Evolutionary conservation across 2,113 vertebrate species (phyloP).

Genomic region (Tamias sibiricus): DNA sequence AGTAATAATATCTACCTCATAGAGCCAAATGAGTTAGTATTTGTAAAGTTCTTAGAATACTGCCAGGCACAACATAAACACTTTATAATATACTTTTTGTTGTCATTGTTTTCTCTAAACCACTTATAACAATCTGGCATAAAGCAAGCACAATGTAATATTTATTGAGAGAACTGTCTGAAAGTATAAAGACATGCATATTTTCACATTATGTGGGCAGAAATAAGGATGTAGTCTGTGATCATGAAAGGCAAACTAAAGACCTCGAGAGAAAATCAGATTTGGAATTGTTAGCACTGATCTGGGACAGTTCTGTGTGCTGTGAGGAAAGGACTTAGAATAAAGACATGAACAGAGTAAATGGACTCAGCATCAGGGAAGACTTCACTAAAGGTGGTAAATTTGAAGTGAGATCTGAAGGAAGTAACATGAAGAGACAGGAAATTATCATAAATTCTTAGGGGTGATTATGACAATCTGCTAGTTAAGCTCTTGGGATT

Average conservation of each 20-base stretch:
- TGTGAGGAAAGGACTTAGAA: neutral
- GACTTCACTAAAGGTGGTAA: neutral
- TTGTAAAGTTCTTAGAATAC: constrained; percentile 1
- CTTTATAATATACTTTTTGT: neutral
- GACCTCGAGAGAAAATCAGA: neutral
- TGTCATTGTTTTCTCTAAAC: neutral
- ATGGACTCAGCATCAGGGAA: neutral
- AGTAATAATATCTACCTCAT: neutral
- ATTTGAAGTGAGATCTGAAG: neutral
- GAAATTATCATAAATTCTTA: neutral
- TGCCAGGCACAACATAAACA: neutral
- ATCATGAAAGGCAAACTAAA: neutral
- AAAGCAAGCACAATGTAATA: neutral
- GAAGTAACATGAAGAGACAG: neutral
- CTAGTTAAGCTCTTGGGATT: neutral
- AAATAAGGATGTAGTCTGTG: neutral
- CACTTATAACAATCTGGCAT: neutral
- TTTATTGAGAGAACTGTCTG: neutral
- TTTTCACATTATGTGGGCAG: neutral
- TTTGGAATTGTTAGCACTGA: neutral
- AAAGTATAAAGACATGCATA: neutral
- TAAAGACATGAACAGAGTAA: neutral
- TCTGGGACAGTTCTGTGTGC: neutral
- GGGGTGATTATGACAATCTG: neutral
- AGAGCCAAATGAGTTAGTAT: constrained; percentile 1